These are phyloP conservation scores for Hirtodrosophila cameraria DNA, from an alignment of 2,888 invertebrate species.

Conservation along the genomic window DNA sequence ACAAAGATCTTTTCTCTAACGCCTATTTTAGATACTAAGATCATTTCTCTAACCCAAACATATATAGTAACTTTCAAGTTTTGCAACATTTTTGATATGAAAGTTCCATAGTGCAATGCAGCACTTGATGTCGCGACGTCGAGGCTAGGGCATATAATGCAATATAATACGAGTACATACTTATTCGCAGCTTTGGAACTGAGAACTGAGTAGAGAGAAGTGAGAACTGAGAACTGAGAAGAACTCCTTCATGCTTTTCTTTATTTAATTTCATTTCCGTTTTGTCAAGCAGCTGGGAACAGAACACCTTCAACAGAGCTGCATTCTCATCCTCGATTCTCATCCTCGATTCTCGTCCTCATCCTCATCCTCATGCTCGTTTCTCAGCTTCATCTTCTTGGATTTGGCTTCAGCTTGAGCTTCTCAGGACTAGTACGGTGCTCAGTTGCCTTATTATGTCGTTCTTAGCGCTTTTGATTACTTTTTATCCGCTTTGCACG, in stretches of 20 bases:
- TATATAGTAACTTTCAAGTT: no score
- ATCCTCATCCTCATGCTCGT: slow-evolving; percentile 6
- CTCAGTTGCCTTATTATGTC: slow-evolving; percentile 76
- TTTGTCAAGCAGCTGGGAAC: slow-evolving; percentile 64
- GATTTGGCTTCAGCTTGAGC: slow-evolving; percentile 22
- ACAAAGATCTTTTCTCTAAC: no score
- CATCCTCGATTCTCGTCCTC: slow-evolving; percentile 4
- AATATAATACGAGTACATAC: slow-evolving; percentile 45
- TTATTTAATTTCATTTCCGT: slow-evolving; percentile 73
- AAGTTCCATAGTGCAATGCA: slow-evolving; percentile 4
- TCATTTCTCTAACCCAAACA: no score
- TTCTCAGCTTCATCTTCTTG: slow-evolving; percentile 5
- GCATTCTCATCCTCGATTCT: slow-evolving; percentile 3
- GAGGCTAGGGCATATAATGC: slow-evolving; percentile 51
- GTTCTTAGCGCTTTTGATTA: slow-evolving; percentile 78
- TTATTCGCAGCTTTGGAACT: slow-evolving; percentile 8
- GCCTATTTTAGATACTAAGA: no score
- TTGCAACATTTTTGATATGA: no score
- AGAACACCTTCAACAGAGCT: slow-evolving; percentile 56
- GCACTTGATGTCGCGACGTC: slow-evolving; percentile 48
- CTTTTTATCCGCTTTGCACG: slow-evolving; percentile 76
- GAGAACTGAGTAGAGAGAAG: no score
- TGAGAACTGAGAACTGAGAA: no score
- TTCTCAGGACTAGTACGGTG: slow-evolving; percentile 37
- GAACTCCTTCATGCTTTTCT: slow-evolving; percentile 56